Evolutionary conservation across 2,797 vertebrate genomes (phyloP), one percentile per base, ranked within the genome.

Genomic region (Catharus ustulatus): DNA sequence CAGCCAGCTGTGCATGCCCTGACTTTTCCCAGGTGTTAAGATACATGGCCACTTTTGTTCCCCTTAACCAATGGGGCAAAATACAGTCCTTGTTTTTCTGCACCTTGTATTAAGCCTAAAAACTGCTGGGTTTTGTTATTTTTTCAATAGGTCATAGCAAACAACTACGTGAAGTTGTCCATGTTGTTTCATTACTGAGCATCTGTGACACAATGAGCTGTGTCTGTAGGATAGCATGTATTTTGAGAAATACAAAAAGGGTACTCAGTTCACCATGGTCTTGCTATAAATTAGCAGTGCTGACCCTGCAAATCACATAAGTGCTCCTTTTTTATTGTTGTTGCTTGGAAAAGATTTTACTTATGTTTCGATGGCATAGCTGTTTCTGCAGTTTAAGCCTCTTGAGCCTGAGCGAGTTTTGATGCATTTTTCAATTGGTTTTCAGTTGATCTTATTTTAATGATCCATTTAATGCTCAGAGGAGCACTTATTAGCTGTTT

Each of bases 21-120:
- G 96, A 96, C 97, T 97, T 97, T 97, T 97, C 97, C 98, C 97
- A 98, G 98, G 97, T 98, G 97, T 97, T 98, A 97, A 97, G 95
- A 98, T 97, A 98, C 96, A 94, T 91, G 96, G 85, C 89, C 96
- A 95, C 90, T 98, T 98, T 97, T 96, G 97, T 96, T 97, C 87
- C 49, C 92, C 97, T 97, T 87, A 95, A 97, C 92, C 94, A 81
- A 77, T 92, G 73, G 74, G 94, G 88, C 87, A 96, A 96, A 97
- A 96, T 97, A 92, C 85, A 72, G 63, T 84, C 93, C 97, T 95
- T 93, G 92, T 95, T 90, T 85, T 83, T 80, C 83, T 11, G 16
- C 55, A 94, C 95, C 95, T 96, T 96, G 11, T 72, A 55, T 36
- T 90, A 91, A 96, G 68, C 79, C 46, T 57, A 34, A 57, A 80